phyloP scores from a whole-genome alignment of 2,113 vertebrate species.

The Dicaeum eximium region DNA sequence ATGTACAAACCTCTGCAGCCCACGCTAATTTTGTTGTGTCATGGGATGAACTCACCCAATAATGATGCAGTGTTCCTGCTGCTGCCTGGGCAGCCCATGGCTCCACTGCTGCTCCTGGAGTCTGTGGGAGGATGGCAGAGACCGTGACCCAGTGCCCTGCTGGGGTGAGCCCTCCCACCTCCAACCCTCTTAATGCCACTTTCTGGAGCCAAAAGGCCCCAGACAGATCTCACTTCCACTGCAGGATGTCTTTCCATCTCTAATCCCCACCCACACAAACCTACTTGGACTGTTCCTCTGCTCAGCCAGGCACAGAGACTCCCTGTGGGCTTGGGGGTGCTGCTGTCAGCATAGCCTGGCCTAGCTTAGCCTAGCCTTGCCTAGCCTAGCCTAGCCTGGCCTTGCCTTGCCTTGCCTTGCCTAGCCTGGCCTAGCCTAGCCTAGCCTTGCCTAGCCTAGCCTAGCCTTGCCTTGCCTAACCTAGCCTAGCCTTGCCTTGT shows the following conservation, averaged over 20 bases:
- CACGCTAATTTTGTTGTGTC: not conserved
- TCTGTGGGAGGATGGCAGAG: not conserved
- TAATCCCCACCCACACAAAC: not conserved
- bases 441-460: not conserved
- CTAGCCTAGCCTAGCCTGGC: no score
- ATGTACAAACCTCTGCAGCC: not conserved
- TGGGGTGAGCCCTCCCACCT: not conserved
- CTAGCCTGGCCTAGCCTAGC: no score
- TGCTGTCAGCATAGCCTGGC: no score
- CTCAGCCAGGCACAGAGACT: not conserved
- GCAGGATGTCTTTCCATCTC: not conserved
- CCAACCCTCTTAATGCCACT: not conserved
- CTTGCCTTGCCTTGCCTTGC: not conserved
- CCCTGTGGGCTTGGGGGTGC: accelerated
- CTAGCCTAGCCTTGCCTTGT: no score
- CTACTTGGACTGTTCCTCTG: not conserved
- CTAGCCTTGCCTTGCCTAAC: no score
- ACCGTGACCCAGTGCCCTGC: not conserved
- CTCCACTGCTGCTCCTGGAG: accelerated
- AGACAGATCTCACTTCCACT: not conserved
- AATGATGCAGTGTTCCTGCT: not conserved
- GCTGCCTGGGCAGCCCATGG: not conserved
- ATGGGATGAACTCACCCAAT: not conserved
- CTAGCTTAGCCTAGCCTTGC: no score
- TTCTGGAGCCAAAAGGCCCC: not conserved